Evolutionary conservation across 2,797 vertebrate genomes (phyloP), one percentile per base, ranked within the genome.

Genomic region (Okamejei kenojei): DNA sequence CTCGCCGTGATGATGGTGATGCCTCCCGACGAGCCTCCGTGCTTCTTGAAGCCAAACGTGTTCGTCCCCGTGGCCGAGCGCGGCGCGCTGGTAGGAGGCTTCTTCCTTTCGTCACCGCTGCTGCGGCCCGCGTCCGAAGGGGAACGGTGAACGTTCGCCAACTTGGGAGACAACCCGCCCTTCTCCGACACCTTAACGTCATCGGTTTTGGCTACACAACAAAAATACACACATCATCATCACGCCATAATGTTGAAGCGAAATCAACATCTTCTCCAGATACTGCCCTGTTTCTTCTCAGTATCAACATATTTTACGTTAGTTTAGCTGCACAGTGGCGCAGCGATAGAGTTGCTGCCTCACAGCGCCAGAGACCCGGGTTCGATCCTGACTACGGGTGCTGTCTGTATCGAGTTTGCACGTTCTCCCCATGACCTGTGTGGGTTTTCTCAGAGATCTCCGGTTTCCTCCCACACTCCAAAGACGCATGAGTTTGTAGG

Each of bases 161-260:
- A 94, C 94, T 98, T 98, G 84, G 98, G 97, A 35, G 98, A 99
- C 88, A 97, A 96, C 45, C 97, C 96, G 84, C 98, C 98, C 95
- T 99, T 99, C 95, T 99, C 99, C 1, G 98, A 99, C 93, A 99
- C 99, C 95, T 99, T 99, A 88, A 98, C 97, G 76, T 99, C 98
- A 21, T 99, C 98, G 0, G 99, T 99, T 96, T 99, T 99, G 94
- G 97, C 99, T 99, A 94, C 93, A 82, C 45, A 90, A 68, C n/a
- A 2, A 38, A 93, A 90, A 45, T 19, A 54, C 6, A 54, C 35
- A 80, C 11, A 73, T 63, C n/a, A n/a, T n/a, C n/a, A n/a, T n/a
- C n/a, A 54, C 8, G 13, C 29, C 23, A n/a, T 26, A 45, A 0
- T 0, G 9, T 73, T 54, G 74, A 26, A 26, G 8, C 74, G 1